These are phyloP conservation scores for Aphis craccivora DNA, from an alignment of 1,140 invertebrate genomes.

Conservation along the genomic window DNA sequence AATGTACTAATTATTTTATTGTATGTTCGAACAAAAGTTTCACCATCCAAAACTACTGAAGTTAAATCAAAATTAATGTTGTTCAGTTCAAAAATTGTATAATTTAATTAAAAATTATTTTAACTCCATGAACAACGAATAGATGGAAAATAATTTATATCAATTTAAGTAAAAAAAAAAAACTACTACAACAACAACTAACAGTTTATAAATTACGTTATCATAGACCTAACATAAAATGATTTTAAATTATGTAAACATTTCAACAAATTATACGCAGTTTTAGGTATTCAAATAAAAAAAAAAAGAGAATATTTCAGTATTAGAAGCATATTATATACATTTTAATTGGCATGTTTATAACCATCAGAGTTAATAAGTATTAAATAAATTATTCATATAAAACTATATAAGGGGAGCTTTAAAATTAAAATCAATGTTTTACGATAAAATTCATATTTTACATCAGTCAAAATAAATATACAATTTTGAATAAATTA, in stretches of 20 bases:
- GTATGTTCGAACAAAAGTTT: background rate
- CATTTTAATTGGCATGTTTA: background rate
- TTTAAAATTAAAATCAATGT: background rate
- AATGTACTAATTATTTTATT: background rate
- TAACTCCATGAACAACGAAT: background rate
- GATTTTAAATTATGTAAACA: background rate
- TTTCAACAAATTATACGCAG: background rate
- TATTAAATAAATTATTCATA: background rate
- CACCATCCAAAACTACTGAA: background rate
- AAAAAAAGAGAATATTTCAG: background rate
- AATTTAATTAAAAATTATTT: background rate
- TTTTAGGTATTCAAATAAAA: background rate
- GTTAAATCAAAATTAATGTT: slow-evolving; percentile 1
- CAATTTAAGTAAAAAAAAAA: background rate
- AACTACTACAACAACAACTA: background rate
- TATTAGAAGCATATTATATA: background rate
- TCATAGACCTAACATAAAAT: background rate
- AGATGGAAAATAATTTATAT: background rate
- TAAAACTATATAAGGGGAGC: background rate
- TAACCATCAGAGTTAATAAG: background rate
- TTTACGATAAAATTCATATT: background rate
- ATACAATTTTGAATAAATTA: background rate
- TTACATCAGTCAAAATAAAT: background rate
- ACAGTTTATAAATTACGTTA: background rate
- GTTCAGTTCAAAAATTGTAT: background rate